Conservation (phyloP, 1,140 invertebrate genomes). For the Popillia japonica region DNA sequence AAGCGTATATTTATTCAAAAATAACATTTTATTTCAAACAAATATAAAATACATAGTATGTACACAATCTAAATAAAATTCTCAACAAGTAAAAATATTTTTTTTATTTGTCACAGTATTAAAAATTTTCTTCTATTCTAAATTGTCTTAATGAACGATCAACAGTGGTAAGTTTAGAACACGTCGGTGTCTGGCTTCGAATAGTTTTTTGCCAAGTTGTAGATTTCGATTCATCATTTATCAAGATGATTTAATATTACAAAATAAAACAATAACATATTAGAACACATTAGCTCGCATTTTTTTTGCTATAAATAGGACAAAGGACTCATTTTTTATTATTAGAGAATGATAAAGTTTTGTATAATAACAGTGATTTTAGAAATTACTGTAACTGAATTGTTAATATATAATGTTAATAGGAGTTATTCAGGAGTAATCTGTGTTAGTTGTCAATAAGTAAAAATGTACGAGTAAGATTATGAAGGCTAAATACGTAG, state of each 20-base stretch:
- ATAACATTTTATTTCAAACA: constrained; percentile 34
- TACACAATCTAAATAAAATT: constrained; percentile 15
- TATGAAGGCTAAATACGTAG: too few relatives aligned
- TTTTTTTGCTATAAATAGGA: not conserved
- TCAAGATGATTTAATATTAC: constrained; percentile 1
- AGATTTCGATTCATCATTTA: not conserved
- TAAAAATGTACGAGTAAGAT: too few relatives aligned
- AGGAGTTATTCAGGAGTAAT: too few relatives aligned
- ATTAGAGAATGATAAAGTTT: not conserved
- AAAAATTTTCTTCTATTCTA: not conserved
- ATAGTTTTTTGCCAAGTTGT: not conserved
- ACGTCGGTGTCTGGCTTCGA: constrained; percentile 3
- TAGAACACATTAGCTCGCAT: not conserved
- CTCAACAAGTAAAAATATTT: constrained; percentile 20
- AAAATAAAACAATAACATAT: constrained; percentile 14
- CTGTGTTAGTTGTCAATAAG: too few relatives aligned
- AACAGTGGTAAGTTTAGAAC: constrained; percentile 13
- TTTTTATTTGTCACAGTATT: constrained; percentile 16
- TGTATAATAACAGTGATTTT: too few relatives aligned
- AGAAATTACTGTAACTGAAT: too few relatives aligned
- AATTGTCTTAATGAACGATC: not conserved
- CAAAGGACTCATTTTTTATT: not conserved
- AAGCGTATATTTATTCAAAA: constrained; percentile 27
- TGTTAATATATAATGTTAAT: too few relatives aligned
- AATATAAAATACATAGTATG: constrained; percentile 30